Base-by-base conservation (phyloP, 1,140 invertebrate genomes). In the Phthorimaea operculella region DNA sequence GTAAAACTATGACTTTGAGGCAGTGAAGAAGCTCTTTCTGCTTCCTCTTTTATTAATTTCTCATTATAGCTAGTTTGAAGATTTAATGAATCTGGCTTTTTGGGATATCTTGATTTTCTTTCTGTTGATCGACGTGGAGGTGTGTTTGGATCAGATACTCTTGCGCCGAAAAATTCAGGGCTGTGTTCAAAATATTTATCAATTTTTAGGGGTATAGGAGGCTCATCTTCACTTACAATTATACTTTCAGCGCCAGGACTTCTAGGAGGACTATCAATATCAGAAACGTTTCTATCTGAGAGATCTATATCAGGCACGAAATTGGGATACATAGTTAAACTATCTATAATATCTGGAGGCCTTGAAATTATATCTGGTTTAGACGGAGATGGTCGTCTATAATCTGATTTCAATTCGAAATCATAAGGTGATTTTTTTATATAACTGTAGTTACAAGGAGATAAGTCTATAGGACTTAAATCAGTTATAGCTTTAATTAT, bases 151-250 rank as follows among this genome's bases (percentile, higher is more conserved):
- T 83, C 78, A 4, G 79, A 81, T 57, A 79, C 74, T 59, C 85
- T 64, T 11, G 85, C 85, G 48, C 85, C 84, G 58, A 87, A 87
- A 74, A 87, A 87, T 60, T 86, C 85, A n/a, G 85, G 85, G 70
- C 85, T 87, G 50, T 87, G 79, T 71, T 87, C 85, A 68, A 87
- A 87, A 66, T 87, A 87, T 66, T 87, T 87, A 64, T 87, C 85
- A 56, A 87, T 86, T 79, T 80, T 86, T 55, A 87, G 67, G 50
- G 74, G 81, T 53, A 87, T 81, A 16, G 83, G 84, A 51, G 80
- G 83, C 66, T 87, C 85, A 66, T 86, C 84, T 81, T 86, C 84
- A 58, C 82, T 85, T 18, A 87, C 73, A 59, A 84, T 80, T 49
- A 84, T 79, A 57, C 76, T 83, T 57, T 81, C 79, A 48, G 71